Evolutionary conservation across 2,797 vertebrate species (phyloP).

Genomic region (Adelosebastes latens): DNA sequence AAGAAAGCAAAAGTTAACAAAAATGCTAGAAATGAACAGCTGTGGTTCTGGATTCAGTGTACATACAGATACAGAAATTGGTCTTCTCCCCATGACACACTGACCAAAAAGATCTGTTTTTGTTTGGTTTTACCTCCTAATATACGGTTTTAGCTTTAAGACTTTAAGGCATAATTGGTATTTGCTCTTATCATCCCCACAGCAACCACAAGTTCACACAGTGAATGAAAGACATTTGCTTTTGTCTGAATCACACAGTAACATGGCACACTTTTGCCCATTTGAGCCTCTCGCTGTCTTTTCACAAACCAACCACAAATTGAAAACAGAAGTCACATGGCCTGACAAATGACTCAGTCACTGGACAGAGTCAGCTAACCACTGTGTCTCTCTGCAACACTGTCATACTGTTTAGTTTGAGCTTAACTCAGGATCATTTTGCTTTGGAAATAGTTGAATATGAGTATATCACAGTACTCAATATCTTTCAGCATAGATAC

Average conservation of each 20-base stretch:
- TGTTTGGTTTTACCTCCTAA: background rate
- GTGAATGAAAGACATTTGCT: background rate
- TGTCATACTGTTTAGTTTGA: background rate
- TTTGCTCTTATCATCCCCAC: background rate
- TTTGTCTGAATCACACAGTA: background rate
- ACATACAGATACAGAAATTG: background rate
- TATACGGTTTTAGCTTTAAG: background rate
- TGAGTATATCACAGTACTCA: background rate
- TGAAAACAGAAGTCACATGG: constrained; percentile 20
- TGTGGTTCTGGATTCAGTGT: background rate
- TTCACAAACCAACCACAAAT: constrained; percentile 13
- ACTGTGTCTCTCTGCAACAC: background rate
- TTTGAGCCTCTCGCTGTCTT: background rate
- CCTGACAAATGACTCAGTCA: background rate
- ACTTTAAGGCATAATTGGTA: background rate
- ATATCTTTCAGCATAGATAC: background rate
- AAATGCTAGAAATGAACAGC: background rate
- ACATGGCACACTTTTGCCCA: background rate
- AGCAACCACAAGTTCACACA: background rate
- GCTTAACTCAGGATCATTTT: background rate
- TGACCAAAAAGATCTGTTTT: background rate
- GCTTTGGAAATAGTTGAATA: background rate
- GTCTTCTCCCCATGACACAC: background rate
- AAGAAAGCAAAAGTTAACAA: too few species aligned
- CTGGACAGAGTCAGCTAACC: background rate